Evolutionary conservation across 2,888 invertebrate genomes (phyloP), one percentile per base, ranked within the genome.

Genomic region (Meiosimyza platycephala): DNA sequence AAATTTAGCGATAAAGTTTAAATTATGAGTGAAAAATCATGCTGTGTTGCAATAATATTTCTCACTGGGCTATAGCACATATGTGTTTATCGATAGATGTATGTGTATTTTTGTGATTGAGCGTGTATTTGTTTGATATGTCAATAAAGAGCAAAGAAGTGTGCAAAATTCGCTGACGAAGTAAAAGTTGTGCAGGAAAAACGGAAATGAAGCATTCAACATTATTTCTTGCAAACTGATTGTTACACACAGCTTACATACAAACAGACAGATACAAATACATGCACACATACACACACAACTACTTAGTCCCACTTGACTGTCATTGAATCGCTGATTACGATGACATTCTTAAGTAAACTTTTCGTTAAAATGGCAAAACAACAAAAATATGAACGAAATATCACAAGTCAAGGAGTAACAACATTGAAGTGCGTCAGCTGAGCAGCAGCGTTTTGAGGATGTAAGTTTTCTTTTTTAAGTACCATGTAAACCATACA

Each of bases 191-290:
- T 22, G 18, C 5, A 54, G 13, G 7, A 54, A n/a, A 33, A 12
- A 66, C 6, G 40, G 66, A 66, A 66, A 66, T 51, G 66, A 54
- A 66, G 33, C 52, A 28, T 51, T 22, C 52, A 28, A 54, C 54
- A 33, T 33, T 54, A 54, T 66, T 66, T 66, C 52, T 66, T 66
- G 66, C 28, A 28, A 66, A 33, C 66, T 66, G 66, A 66, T 66
- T 66, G 50, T 54, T 52, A 54, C 33, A 66, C 22, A 52, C 66
- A 51, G 0, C 40, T 7, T 6, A 11, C 57, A 57, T 13, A 57
- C 22, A 57, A 5, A 55, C 28, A 28, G 4, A 28, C 4, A 55
- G 13, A 28, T 28, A 28, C 11, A 22, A 0, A 55, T 3, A 12
- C 22, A 28, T 28, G n/a, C 65, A 22, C 52, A 33, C n/a, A 50